phyloP scores from a whole-genome alignment of 1,140 invertebrate species.

The Saxidomus purpurata region DNA sequence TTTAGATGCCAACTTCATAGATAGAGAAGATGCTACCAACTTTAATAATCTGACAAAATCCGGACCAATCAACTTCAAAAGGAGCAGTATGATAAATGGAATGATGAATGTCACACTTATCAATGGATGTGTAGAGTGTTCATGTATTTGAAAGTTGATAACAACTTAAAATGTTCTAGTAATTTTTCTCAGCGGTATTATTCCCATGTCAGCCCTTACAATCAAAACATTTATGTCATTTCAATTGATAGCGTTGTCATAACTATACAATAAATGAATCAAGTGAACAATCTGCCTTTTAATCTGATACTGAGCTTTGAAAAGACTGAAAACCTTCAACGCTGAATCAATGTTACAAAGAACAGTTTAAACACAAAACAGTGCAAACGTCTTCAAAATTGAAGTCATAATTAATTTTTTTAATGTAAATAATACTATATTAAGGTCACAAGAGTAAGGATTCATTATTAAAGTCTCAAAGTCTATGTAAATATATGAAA shows the following conservation, averaged over 20 bases:
- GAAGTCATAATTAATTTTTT: neutral
- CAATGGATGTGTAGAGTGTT: too few relatives aligned
- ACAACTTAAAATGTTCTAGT: too few relatives aligned
- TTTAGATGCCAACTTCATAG: too few relatives aligned
- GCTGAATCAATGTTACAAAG: neutral
- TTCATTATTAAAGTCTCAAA: neutral
- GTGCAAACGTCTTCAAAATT: neutral
- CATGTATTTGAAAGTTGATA: too few relatives aligned
- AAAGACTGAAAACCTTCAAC: neutral
- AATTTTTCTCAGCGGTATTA: too few relatives aligned
- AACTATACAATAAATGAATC: neutral
- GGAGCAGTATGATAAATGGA: too few relatives aligned
- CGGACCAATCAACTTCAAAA: too few relatives aligned
- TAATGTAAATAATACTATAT: neutral
- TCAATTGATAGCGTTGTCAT: neutral
- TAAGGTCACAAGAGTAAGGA: neutral
- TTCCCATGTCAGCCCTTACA: too few relatives aligned
- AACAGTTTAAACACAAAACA: neutral
- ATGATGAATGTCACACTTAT: too few relatives aligned
- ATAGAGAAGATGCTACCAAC: too few relatives aligned
- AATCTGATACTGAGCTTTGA: neutral
- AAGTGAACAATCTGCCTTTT: neutral
- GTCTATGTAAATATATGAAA: neutral
- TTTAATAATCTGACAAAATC: too few relatives aligned
- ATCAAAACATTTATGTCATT: conserved; percentile 8